Evolutionary conservation across 2,797 vertebrate species (phyloP), one percentile per base, ranked within the genome.

Genomic region (Hippocampus kuda): DNA sequence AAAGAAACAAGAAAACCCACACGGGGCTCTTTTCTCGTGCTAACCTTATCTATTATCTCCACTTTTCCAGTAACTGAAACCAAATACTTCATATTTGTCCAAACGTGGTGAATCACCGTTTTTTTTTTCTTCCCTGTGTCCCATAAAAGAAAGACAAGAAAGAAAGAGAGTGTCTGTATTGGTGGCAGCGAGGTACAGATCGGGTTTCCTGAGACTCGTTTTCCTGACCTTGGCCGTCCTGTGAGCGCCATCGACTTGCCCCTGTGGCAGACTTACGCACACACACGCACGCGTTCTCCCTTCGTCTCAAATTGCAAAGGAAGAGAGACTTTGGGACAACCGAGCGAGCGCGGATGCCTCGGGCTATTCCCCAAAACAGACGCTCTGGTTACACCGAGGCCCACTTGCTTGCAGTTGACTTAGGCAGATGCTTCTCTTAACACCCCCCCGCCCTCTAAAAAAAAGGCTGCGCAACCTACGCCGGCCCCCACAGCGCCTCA

Each of bases 241-340:
- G 48, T 49, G 4, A 48, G 46, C 46, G 46, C 46, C 46, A 48
- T 48, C 15, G 16, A 49, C 51, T 84, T 86, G 86, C 85, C 77
- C 81, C 75, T 73, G 60, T 72, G 68, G 67, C 69, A 72, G 70
- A 73, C 77, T 48, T 38, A 1, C 71, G 49, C 71, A 75, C 80
- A 69, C 70, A 54, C 68, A 75, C 72, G 68, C 77, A 72, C 66
- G 65, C 56, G 30, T 71, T 68, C 72, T 68, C 68, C 72, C 62
- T 57, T 34, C 67, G 5, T 18, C 61, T 41, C 27, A 22, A 18
- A 26, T 81, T 86, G 87, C 84, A 68, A 72, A 38, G 63, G 80
- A 68, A 88, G 88, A 91, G 86, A 86, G 77, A 82, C 77, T 85
- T 88, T 87, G 72, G 83, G 85, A 89, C 88, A 87, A 90, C 73